Evolutionary conservation across 2,113 vertebrate genomes (phyloP).

Genomic region (Pipa parva): DNA sequence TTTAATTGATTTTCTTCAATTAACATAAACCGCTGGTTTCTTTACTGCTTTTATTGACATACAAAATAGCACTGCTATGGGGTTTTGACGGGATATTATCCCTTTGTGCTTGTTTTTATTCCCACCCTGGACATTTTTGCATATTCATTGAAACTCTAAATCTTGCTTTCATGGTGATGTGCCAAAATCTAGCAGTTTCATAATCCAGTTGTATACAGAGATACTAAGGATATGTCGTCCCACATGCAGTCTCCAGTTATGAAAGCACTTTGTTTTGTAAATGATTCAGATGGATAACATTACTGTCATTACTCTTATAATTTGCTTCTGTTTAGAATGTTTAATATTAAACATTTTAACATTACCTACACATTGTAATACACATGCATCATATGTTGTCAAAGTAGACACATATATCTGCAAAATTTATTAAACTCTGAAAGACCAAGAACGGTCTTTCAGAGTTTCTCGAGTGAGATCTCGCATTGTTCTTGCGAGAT

Average conservation of each 20-base stretch:
- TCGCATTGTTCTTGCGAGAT: too few species aligned
- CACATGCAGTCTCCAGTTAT: not conserved
- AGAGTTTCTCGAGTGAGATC: too few species aligned
- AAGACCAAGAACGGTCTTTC: too few species aligned
- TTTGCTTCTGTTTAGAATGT: not conserved
- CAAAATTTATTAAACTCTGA: too few species aligned
- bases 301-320: not conserved
- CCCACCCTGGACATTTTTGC: slow-evolving; percentile 9
- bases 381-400: too few species aligned
- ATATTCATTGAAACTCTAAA: slow-evolving; percentile 18
- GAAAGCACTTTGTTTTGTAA: not conserved
- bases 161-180: slow-evolving; percentile 1
- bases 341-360: too few species aligned
- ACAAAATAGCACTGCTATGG: slow-evolving; percentile 22
- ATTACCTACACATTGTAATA: too few species aligned
- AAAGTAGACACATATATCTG: too few species aligned
- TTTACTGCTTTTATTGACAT: slow-evolving; percentile 30
- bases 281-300: not conserved
- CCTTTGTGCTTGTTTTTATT: not conserved
- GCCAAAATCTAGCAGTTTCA: not conserved
- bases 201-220: not conserved
- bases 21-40: slow-evolving; percentile 29
- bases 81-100: slow-evolving; percentile 11
- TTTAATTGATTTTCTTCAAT: slow-evolving; percentile 42
- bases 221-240: not conserved